Percentiles rank a stretch among this genome's conserved stretches.
These are phyloP conservation scores for Chlorodrepanis virens DNA, from an alignment of 2,113 vertebrate genomes.

Conservation along the genomic window DNA sequence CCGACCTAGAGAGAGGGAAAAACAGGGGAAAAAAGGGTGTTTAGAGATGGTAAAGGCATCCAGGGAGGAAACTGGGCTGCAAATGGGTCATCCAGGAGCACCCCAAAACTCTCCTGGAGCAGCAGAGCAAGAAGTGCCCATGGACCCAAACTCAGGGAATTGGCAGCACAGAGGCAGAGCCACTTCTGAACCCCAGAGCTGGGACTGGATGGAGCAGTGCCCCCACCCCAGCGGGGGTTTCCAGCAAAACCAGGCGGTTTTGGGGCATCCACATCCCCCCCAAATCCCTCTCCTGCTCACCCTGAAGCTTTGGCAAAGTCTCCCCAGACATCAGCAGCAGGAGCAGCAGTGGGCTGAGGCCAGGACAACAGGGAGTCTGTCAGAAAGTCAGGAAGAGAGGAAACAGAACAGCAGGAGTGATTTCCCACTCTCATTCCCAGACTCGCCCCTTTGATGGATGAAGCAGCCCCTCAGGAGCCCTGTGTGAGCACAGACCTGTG, in stretches of 20 bases:
- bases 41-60: neutral
- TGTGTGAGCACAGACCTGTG: constrained; percentile 62
- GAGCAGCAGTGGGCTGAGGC: constrained; percentile 58
- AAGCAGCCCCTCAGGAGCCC: neutral
- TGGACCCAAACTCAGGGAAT: accelerated
- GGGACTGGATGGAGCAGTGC: neutral
- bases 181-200: accelerated
- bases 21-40: accelerated
- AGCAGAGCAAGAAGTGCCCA: neutral
- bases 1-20: constrained; percentile 19
- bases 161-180: neutral
- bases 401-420: neutral
- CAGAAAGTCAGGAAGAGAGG: neutral
- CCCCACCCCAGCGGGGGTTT: accelerated
- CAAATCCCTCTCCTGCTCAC: constrained; percentile 65
- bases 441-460: accelerated
- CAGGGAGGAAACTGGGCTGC: neutral
- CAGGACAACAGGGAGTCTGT: constrained; percentile 55
- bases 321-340: constrained; percentile 83
- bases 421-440: neutral
- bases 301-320: constrained; percentile 89
- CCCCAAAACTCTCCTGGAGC: neutral
- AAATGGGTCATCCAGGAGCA: accelerated
- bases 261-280: neutral
- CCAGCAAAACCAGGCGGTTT: neutral